phyloP scores from a whole-genome alignment of 2,888 invertebrate genomes.

The Pinctada fucata region DNA sequence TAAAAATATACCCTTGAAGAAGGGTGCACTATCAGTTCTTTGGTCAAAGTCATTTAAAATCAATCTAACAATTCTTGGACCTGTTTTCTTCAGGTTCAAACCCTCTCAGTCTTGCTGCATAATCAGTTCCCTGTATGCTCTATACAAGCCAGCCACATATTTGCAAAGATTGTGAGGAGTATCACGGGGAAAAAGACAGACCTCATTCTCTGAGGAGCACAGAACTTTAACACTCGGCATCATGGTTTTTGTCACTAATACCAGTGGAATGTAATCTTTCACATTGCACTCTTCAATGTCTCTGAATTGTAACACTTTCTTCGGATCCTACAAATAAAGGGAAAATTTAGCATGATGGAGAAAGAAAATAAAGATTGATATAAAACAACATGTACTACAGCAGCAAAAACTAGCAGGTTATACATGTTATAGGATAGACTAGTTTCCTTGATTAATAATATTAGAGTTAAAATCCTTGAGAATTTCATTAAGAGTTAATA shows the following conservation, averaged over 20 bases:
- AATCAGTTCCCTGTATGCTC: conserved; percentile 15
- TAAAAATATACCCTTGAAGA: too few relatives aligned
- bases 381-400: too few relatives aligned
- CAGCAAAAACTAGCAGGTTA: too few relatives aligned
- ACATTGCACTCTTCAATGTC: conserved; percentile 26
- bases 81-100: too few relatives aligned
- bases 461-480: too few relatives aligned
- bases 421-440: too few relatives aligned
- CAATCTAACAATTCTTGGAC: too few relatives aligned
- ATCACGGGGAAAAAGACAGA: conserved; percentile 70
- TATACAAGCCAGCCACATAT: conserved; percentile 51
- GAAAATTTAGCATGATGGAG: too few relatives aligned
- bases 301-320: conserved; percentile 25
- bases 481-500: too few relatives aligned
- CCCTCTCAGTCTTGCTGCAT: neutral
- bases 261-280: conserved; percentile 18
- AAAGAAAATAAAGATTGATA: neutral
- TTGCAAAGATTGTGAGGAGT: conserved; percentile 57
- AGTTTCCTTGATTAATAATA: too few relatives aligned
- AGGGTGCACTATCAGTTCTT: too few relatives aligned
- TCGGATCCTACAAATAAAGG: conserved; percentile 22
- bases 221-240: conserved; percentile 52
- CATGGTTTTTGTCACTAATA: conserved; percentile 4
- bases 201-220: conserved; percentile 68
- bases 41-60: too few relatives aligned